Evolutionary conservation across 2,113 vertebrate genomes (phyloP), one percentile per base, ranked within the genome.

Genomic region (Tinamus guttatus): DNA sequence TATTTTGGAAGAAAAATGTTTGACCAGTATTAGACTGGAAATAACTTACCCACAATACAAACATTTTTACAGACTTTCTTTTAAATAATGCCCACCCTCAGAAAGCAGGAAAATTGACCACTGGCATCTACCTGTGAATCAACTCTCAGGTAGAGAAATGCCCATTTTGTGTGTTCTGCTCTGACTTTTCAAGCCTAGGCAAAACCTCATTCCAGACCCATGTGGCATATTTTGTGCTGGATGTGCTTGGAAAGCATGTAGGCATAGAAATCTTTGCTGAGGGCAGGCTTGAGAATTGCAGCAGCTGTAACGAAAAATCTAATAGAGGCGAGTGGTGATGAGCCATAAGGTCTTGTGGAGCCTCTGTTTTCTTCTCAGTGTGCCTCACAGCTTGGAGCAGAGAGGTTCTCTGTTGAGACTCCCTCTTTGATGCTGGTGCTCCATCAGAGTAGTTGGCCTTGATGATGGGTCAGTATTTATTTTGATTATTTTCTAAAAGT

Each of bases 1-100:
- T 64, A 58, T 28, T 19, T 64, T n/a, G 52, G 14, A 54, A 47
- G 1, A 4, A 52, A 56, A 90, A 75, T 85, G 75, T 79, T 92
- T 96, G 49, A 40, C 30, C 90, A 85, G 36, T 0, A 0, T 22
- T 73, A 52, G n/a, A 85, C 41, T 47, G 36, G 5, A 58, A n/a
- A 70, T 71, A 88, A 94, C 27, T 77, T 69, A 60, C 63, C 40
- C 45, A 76, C 9, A 88, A 16, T 76, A 56, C 59, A 90, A 86
- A 92, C 63, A 68, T 49, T 80, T 90, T 80, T 59, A 68, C 36
- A 92, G 76, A 41, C 70, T 92, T 95, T 36, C 7, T 10, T 73
- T 62, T 85, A 76, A 85, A 87, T 80, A 79, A 67, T 41, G 62
- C 10, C 60, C 71, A 47, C 32, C 13, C 58, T 85, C 75, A 67